Percentiles rank a stretch among this genome's conserved stretches.
phyloP scores from a whole-genome alignment of 2,888 invertebrate genomes.

The Cephus nigrinus region DNA sequence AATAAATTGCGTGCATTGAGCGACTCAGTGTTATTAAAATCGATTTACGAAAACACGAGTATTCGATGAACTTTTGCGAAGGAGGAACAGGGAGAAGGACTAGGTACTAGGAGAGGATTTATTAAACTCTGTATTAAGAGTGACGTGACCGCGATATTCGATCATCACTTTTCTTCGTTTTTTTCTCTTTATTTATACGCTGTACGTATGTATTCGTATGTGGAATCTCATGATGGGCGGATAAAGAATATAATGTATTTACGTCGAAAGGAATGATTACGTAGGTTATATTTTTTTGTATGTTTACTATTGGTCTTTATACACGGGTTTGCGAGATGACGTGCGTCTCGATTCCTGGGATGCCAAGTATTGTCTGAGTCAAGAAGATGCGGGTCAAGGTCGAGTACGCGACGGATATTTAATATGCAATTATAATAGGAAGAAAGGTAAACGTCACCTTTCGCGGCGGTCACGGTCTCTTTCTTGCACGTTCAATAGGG shows the following conservation, averaged over 20 bases:
- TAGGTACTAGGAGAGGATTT: not conserved
- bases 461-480: not conserved
- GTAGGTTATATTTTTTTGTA: not conserved
- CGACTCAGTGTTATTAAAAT: not conserved
- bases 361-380: not conserved
- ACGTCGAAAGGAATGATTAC: not conserved
- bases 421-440: not conserved
- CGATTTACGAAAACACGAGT: not conserved
- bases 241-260: not conserved
- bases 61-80: not conserved
- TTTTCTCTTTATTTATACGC: no score
- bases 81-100: not conserved
- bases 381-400: not conserved
- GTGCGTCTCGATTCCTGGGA: not conserved
- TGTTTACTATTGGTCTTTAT: not conserved
- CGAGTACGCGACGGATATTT: not conserved
- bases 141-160: not conserved
- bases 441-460: not conserved
- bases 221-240: not conserved
- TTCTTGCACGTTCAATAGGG: not conserved
- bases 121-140: not conserved
- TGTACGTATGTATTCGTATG: not conserved
- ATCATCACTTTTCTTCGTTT: not conserved
- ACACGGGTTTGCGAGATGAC: not conserved
- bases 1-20: not conserved